Conservation (phyloP, 1,140 invertebrate genomes). For the Triops cancriformis region DNA sequence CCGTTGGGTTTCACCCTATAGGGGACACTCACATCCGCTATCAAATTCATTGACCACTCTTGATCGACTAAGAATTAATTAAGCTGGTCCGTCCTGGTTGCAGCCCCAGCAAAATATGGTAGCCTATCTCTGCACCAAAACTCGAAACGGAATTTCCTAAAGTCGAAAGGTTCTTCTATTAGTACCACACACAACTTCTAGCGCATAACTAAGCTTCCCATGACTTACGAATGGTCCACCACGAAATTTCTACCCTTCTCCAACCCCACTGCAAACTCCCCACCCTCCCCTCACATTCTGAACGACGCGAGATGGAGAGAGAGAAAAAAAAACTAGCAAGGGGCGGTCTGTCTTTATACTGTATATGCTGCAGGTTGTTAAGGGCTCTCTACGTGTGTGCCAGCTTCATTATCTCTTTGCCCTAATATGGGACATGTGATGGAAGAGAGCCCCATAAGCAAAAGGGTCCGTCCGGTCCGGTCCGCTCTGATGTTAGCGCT, state of each 20-base stretch:
- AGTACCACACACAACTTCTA: neutral
- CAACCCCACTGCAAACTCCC: neutral
- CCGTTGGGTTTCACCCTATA: neutral
- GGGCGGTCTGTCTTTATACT: conserved; percentile 12
- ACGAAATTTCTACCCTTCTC: too few species aligned
- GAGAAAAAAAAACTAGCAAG: neutral
- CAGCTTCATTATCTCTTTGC: conserved; percentile 13
- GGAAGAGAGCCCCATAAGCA: conserved; percentile 12
- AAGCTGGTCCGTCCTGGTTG: neutral
- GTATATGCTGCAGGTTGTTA: conserved; percentile 13
- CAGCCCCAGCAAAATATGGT: neutral
- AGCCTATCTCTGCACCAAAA: neutral
- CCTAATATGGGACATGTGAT: conserved; percentile 13
- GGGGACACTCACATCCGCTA: neutral
- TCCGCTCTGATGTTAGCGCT: conserved; percentile 12
- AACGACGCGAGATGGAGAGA: neutral
- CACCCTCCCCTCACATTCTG: neutral
- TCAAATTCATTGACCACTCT: conserved; percentile 1
- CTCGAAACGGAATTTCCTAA: neutral
- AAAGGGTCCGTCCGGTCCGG: conserved; percentile 2
- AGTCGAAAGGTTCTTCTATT: neutral
- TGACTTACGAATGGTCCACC: too few species aligned
- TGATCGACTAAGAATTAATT: neutral
- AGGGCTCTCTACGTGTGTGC: conserved; percentile 9
- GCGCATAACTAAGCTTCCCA: too few species aligned